Evolutionary conservation across 2,113 vertebrate species (phyloP).

Genomic region (Myotis davidii): DNA sequence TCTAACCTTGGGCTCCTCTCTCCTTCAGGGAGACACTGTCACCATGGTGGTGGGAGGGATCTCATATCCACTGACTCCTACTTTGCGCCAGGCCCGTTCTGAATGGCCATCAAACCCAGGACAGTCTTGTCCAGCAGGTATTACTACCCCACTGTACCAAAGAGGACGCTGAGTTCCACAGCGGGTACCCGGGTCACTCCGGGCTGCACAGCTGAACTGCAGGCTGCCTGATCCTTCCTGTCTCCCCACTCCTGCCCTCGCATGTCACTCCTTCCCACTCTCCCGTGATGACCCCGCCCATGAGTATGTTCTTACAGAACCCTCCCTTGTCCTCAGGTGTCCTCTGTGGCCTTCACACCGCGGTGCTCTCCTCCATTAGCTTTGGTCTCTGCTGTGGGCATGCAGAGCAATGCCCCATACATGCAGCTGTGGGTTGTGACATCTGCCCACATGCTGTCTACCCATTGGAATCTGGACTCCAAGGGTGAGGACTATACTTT

Average conservation of each 20-base stretch:
- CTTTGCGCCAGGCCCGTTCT: not conserved
- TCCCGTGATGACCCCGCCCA: not conserved
- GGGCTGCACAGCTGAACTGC: not conserved
- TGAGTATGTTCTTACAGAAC: not conserved
- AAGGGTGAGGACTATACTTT: not conserved
- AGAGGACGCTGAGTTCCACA: not conserved
- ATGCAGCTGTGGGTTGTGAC: accelerated
- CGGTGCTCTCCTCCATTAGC: not conserved
- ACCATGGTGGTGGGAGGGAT: not conserved
- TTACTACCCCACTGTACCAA: not conserved
- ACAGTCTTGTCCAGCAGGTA: not conserved
- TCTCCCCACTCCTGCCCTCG: not conserved
- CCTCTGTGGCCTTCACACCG: not conserved
- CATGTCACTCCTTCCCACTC: not conserved
- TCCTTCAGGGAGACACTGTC: not conserved
- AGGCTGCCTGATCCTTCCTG: not conserved
- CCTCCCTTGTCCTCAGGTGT: not conserved
- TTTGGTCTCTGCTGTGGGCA: accelerated
- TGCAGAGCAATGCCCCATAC: accelerated
- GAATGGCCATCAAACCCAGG: not conserved
- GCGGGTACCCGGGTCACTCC: not conserved
- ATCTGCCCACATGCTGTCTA: not conserved
- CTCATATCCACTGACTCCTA: not conserved
- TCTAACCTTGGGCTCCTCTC: not conserved
- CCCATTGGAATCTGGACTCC: not conserved